Percentiles rank a stretch among this genome's conserved stretches.
Conservation (phyloP, 1,140 invertebrate genomes). For the Nymphalis io region DNA sequence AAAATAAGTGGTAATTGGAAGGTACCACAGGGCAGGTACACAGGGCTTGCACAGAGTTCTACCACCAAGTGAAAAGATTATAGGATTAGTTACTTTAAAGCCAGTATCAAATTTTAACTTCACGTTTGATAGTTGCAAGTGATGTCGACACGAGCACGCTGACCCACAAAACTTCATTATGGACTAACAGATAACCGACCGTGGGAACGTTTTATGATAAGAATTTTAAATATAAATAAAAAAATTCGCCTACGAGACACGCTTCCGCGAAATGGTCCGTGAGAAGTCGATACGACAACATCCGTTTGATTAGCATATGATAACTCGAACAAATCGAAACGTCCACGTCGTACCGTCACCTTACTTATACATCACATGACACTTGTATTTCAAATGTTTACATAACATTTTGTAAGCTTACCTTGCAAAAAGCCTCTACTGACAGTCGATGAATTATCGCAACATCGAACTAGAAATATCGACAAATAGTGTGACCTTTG, state of each 20-base stretch:
- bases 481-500: not conserved
- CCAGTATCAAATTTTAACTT: slow-evolving; percentile 12
- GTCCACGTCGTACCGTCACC: not conserved
- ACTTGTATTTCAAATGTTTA: not conserved
- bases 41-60: too few species aligned
- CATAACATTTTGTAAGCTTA: not conserved
- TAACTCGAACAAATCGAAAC: slow-evolving; percentile 34
- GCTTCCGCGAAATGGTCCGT: slow-evolving; percentile 55
- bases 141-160: slow-evolving; percentile 18
- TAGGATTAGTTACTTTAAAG: not conserved
- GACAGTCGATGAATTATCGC: not conserved
- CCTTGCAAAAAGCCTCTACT: not conserved
- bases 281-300: slow-evolving; percentile 45
- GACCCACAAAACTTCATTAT: slow-evolving; percentile 25
- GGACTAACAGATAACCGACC: slow-evolving; percentile 45
- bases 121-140: slow-evolving; percentile 14
- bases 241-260: slow-evolving; percentile 52
- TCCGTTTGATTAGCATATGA: slow-evolving; percentile 46
- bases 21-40: too few species aligned
- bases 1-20: too few species aligned
- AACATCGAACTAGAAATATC: not conserved
- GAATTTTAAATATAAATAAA: slow-evolving; percentile 40
- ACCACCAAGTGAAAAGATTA: too few species aligned
- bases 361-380: not conserved
- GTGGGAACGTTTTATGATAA: slow-evolving; percentile 61